These are phyloP conservation scores for Lytechinus pictus DNA, from an alignment of 35 echinoderm and acorn worm species.

Conservation along the genomic window DNA sequence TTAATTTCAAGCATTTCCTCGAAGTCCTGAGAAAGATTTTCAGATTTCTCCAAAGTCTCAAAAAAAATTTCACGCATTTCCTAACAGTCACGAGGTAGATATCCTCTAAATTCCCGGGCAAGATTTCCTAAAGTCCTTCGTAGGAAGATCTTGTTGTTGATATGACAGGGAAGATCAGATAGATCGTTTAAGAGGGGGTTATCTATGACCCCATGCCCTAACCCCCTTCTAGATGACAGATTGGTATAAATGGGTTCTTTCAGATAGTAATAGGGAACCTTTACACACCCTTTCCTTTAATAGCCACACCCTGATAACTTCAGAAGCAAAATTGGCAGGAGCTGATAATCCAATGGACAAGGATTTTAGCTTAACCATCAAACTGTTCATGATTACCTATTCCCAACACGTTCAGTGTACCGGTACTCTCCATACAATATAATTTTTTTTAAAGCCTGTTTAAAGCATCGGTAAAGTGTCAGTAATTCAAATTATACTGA, in stretches of 20 bases:
- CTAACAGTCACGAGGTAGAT: not conserved
- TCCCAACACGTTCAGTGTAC: too few relatives aligned
- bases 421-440: too few relatives aligned
- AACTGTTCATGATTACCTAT: not conserved
- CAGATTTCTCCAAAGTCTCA: not conserved
- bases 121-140: not conserved
- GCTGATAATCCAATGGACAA: not conserved
- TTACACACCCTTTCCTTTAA: not conserved
- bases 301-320: not conserved
- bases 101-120: not conserved
- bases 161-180: not conserved
- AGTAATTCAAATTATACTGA: too few relatives aligned
- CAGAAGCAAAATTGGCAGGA: not conserved
- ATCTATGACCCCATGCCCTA: not conserved
- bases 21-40: not conserved
- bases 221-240: not conserved
- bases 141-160: not conserved
- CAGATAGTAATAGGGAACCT: not conserved
- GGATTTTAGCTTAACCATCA: not conserved
- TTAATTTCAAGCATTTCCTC: not conserved
- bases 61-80: not conserved
- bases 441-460: too few relatives aligned
- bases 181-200: not conserved
- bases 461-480: too few relatives aligned
- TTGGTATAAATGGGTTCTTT: not conserved